These are phyloP conservation scores for Gastrophysa polygoni DNA, from an alignment of 2,888 invertebrate genomes.

Conservation along the genomic window DNA sequence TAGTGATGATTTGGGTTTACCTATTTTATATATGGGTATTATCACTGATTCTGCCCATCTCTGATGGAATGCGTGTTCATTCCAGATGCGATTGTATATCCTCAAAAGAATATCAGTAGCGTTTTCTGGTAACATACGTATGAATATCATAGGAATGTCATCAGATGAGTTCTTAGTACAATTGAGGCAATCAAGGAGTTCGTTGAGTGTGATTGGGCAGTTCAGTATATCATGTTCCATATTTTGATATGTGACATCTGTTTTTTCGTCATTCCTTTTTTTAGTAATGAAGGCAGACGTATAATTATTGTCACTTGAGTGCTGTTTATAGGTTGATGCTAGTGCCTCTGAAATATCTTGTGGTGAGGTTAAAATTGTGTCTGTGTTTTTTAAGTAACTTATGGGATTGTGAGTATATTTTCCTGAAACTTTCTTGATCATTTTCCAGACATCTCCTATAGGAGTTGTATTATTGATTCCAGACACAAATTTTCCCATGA, in stretches of 20 bases:
- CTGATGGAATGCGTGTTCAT: background rate
- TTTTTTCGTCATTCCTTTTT: background rate
- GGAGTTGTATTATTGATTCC: background rate
- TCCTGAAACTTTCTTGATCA: background rate
- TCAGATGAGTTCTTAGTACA: background rate
- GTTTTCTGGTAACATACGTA: background rate
- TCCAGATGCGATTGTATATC: background rate
- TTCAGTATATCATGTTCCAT: background rate
- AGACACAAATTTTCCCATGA: background rate
- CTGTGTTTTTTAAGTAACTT: background rate
- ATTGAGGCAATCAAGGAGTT: background rate
- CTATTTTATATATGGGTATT: background rate
- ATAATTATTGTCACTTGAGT: background rate
- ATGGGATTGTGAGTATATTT: slow-evolving; percentile 1
- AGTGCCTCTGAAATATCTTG: slow-evolving; percentile 1
- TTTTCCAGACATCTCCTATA: slow-evolving; percentile 1
- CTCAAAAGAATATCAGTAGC: background rate
- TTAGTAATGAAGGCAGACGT: background rate
- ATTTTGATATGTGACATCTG: background rate
- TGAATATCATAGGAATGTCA: background rate
- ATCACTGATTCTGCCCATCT: slow-evolving; percentile 2
- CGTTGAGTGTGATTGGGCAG: background rate
- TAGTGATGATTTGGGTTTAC: background rate
- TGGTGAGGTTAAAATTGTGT: slow-evolving; percentile 4
- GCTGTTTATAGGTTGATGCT: slow-evolving; percentile 3